Evolutionary conservation across 2,888 invertebrate genomes (phyloP), one percentile per base, ranked within the genome.

Genomic region (Cheilosia urbana): DNA sequence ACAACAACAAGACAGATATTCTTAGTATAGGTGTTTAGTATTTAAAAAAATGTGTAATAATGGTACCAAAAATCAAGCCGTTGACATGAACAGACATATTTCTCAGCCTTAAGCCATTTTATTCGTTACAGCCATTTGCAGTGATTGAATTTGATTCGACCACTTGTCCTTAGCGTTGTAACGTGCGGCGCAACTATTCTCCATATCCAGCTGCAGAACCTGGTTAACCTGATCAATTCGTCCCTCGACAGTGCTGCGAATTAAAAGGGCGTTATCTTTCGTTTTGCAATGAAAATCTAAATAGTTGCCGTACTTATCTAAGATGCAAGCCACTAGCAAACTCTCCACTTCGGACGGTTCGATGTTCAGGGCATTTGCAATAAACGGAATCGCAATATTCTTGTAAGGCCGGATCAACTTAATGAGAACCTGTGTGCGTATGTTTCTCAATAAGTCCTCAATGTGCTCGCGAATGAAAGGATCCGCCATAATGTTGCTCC

Each of bases 401-500:
- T 99, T 99, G 93, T 99, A 99, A 0, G 99, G 99, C 78, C 97
- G 97, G 89, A 99, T 99, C 87, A 99, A 93, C 92, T 99, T 98
- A 87, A 99, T 98, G 80, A 99, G 94, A 87, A 99, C 99, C 94
- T 99, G 97, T 3, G 99, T 99, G 88, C 99, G 94, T 90, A 99
- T 99, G 93, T 99, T 99, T 76, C 98, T 94, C 71, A 99, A 93
- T 78, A 99, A 93, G 93, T 99, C 99, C 94, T 99, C 99, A 91
- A 99, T 99, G 91, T 99, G 99, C 92, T 99, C 99, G 88, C 98
- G 93, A 90, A 99, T 99, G 93, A 99, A 99, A 0, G 98, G 98
- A 93, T 99, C 99, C 90, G 98, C 98, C 99, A 99, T 99, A 85
- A 99, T 99, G 91, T 98, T 98, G 91, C 97, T 95, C 91, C 96